Percentiles rank a stretch among this genome's conserved stretches.
Conservation (phyloP, 2,888 invertebrate species). For the Netelia virgata region DNA sequence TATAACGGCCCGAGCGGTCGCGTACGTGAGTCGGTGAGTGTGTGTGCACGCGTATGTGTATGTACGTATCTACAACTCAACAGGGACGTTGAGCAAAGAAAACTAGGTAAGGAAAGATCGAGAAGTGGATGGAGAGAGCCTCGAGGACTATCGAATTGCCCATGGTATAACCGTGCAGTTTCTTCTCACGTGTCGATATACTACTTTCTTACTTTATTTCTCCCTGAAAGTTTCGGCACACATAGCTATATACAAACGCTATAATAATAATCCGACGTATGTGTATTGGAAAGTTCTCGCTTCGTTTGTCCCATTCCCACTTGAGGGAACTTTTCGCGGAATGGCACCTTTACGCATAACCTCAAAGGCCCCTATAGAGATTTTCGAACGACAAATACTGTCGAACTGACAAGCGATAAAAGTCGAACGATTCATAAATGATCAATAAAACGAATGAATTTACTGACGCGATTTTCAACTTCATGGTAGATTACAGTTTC, state of each 20-base stretch:
- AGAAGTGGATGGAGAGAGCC: slow-evolving; percentile 10
- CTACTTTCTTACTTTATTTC: slow-evolving; percentile 21
- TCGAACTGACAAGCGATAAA: no score
- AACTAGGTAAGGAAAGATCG: slow-evolving; percentile 39
- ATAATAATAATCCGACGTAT: slow-evolving; percentile 2
- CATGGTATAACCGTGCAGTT: slow-evolving; percentile 21
- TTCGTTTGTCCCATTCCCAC: no score
- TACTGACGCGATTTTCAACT: background rate
- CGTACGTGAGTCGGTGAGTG: background rate
- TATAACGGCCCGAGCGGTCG: background rate
- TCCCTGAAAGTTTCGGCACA: slow-evolving; percentile 11
- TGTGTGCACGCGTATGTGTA: background rate
- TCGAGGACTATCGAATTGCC: slow-evolving; percentile 26
- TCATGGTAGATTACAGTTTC: background rate
- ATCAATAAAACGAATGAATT: background rate
- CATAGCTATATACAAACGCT: slow-evolving; percentile 2
- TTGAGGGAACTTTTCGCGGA: no score
- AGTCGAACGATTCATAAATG: background rate
- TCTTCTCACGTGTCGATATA: slow-evolving; percentile 2
- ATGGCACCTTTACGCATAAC: no score
- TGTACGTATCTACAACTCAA: slow-evolving; percentile 28
- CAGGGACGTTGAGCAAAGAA: slow-evolving; percentile 33
- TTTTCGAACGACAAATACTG: no score
- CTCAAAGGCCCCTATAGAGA: no score
- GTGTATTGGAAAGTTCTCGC: no score